Evolutionary conservation across 2,888 invertebrate genomes (phyloP).

Genomic region (Nephrotoma appendiculata): DNA sequence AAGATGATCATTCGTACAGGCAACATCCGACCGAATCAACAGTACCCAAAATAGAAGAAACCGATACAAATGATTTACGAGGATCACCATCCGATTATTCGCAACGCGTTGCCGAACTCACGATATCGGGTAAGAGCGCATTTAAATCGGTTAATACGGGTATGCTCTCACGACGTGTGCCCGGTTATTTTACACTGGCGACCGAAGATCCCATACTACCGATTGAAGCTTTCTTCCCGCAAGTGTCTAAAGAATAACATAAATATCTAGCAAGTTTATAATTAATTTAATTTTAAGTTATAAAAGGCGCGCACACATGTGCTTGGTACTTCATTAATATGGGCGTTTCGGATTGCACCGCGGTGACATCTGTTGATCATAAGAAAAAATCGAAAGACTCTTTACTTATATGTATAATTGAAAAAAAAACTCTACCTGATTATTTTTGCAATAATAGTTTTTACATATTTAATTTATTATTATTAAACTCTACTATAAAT

Average conservation of each 20-base stretch:
- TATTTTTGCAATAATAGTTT: neutral
- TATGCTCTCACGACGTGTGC: constrained; percentile 36
- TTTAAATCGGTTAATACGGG: constrained; percentile 41
- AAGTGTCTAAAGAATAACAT: constrained; percentile 43
- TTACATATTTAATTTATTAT: neutral
- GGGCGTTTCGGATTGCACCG: neutral
- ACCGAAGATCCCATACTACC: constrained; percentile 69
- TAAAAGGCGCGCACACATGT: neutral
- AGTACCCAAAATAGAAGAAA: constrained; percentile 24
- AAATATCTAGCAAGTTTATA: neutral
- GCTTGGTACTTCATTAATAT: neutral
- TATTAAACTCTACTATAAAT: neutral
- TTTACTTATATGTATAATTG: neutral
- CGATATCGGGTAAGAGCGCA: constrained; percentile 54
- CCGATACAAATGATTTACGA: constrained; percentile 13
- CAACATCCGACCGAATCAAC: neutral
- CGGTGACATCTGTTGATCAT: neutral
- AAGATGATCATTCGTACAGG: constrained; percentile 13
- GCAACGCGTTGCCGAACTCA: constrained; percentile 56
- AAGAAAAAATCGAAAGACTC: neutral
- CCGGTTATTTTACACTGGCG: constrained; percentile 56
- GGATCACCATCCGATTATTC: constrained; percentile 40
- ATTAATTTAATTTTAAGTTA: neutral
- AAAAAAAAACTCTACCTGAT: neutral
- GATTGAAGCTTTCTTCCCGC: constrained; percentile 67